Evolutionary conservation across 2,888 invertebrate genomes (phyloP).

Genomic region (Noctua fimbriata): DNA sequence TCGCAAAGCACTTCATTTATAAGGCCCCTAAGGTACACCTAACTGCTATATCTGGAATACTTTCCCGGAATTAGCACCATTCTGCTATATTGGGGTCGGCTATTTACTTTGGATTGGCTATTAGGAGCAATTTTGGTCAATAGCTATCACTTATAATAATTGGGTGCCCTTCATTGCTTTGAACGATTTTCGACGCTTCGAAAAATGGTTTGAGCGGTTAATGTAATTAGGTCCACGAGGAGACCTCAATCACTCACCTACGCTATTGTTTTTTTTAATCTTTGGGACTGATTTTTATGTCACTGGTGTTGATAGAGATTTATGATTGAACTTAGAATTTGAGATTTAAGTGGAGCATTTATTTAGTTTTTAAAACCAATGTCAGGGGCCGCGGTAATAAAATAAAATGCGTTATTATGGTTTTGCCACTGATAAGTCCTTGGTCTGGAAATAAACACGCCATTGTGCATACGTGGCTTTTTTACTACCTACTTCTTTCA

Average conservation of each 20-base stretch:
- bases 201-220: constrained; percentile 15
- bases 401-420: neutral
- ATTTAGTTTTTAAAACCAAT: neutral
- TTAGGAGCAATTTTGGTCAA: constrained; percentile 45
- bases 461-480: neutral
- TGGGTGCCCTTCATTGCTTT: constrained; percentile 34
- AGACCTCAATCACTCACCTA: constrained; percentile 25
- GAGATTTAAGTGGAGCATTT: neutral
- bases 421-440: neutral
- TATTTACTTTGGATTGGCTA: constrained; percentile 44
- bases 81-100: constrained; percentile 33
- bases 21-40: neutral
- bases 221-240: constrained; percentile 27
- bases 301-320: neutral
- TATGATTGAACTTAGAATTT: neutral
- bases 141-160: constrained; percentile 51
- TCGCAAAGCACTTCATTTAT: constrained; percentile 14
- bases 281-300: constrained; percentile 6
- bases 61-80: constrained; percentile 25
- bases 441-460: neutral
- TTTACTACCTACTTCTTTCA: neutral
- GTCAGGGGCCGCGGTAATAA: neutral
- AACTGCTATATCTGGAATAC: constrained; percentile 12
- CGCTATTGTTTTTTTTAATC: neutral
- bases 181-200: constrained; percentile 28